Evolutionary conservation across 2,888 invertebrate genomes (phyloP), one percentile per base, ranked within the genome.

Genomic region (Endotricha flammealis): DNA sequence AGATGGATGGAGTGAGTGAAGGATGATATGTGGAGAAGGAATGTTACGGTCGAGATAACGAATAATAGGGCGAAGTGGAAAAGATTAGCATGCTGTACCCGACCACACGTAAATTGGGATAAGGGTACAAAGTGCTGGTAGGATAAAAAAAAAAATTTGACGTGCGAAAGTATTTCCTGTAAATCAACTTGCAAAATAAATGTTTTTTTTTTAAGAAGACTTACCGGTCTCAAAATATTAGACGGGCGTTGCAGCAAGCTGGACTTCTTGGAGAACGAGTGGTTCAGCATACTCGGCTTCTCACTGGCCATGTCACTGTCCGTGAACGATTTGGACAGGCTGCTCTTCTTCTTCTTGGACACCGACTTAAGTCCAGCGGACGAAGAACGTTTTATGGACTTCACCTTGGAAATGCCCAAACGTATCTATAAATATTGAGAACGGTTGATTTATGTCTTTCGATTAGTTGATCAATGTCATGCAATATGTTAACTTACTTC

Each of bases 191-290:
- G n/a, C n/a, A n/a, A n/a, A n/a, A n/a, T n/a, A n/a, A n/a, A n/a
- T n/a, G n/a, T n/a, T n/a, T n/a, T n/a, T n/a, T n/a, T n/a, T n/a
- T n/a, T n/a, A n/a, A n/a, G 13, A n/a, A 39, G 36, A 90, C 92
- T 91, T 75, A 93, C 93, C 52, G 92, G 92, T 79, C 90, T 87
- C 50, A 90, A 75, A 38, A 92, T 88, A 55, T 90, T 90, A 6
- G 91, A 88, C 0, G 93, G 93, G 45, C 93, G 88, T 54, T 92
- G 90, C 49, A 93, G 77, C 52, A 93, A 53, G 39, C 86, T 88
- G 38, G 88, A 85, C 48, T 86, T 81, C 73, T 87, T 88, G 39
- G 81, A 78, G 74, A 87, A 88, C 4, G 87, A 87, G 44, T 85
- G 86, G 50, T 89, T 88, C 61, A 90, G 70, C 69, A 90, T 87